These are phyloP conservation scores for Fregata magnificens DNA, from an alignment of 2,113 vertebrate genomes.

Conservation along the genomic window DNA sequence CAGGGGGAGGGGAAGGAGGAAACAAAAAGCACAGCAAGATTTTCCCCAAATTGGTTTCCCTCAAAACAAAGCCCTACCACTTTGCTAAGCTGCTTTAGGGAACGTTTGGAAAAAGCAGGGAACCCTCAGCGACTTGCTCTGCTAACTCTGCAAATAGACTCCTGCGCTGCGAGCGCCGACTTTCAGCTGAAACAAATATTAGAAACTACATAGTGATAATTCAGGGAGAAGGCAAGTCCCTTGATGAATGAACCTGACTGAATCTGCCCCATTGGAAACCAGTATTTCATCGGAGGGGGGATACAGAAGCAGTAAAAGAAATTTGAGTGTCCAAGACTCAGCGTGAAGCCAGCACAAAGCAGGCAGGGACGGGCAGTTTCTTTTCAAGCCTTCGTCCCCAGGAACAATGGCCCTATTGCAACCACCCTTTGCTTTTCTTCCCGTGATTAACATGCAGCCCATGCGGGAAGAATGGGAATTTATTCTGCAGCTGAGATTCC, in stretches of 20 bases:
- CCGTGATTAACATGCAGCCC: conserved; percentile 77
- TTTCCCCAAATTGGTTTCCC: conserved; percentile 19
- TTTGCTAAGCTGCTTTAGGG: conserved; percentile 42
- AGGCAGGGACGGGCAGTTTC: conserved; percentile 62
- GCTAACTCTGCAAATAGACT: neutral
- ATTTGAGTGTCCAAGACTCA: conserved; percentile 66
- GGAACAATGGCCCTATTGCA: conserved; percentile 71
- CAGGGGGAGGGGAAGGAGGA: conserved; percentile 22
- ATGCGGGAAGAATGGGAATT: conserved; percentile 62
- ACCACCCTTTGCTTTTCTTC: conserved; percentile 68
- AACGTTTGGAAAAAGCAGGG: neutral
- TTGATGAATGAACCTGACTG: neutral
- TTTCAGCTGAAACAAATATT: conserved; percentile 28
- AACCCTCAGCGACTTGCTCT: neutral
- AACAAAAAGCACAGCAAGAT: conserved; percentile 51
- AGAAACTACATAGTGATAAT: conserved; percentile 1
- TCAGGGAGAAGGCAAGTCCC: neutral
- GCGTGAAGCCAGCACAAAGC: conserved; percentile 70
- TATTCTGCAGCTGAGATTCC: conserved; percentile 66
- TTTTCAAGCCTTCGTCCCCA: conserved; percentile 62
- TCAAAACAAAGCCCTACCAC: conserved; percentile 17
- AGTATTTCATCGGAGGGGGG: conserved; percentile 15
- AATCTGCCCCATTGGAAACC: conserved; percentile 3
- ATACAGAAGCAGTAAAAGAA: conserved; percentile 52
- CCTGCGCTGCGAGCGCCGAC: neutral